Conservation (phyloP, 2,113 vertebrate species). For the Columbina picui region DNA sequence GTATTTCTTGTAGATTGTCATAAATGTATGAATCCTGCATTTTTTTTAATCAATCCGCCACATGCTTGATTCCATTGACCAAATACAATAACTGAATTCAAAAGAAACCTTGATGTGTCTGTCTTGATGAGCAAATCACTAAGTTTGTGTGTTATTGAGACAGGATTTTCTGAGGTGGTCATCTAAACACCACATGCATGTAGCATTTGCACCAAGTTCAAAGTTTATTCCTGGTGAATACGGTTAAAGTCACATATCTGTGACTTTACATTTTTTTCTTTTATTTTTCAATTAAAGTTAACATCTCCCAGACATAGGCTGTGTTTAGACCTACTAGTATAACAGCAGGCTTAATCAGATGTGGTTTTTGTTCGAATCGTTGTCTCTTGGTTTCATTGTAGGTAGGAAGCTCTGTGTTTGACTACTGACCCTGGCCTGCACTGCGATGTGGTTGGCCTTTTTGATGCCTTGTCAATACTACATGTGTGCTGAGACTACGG, state of each 20-base stretch:
- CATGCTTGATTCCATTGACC: not conserved
- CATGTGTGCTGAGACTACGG: not conserved
- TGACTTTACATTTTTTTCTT: not conserved
- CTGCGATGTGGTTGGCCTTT: not conserved
- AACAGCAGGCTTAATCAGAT: not conserved
- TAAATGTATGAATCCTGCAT: not conserved
- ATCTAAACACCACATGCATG: not conserved
- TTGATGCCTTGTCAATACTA: not conserved
- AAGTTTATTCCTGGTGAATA: not conserved
- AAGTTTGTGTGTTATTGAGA: not conserved
- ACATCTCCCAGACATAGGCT: not conserved
- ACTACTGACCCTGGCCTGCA: not conserved
- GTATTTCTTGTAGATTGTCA: not conserved
- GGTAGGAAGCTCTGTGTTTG: not conserved
- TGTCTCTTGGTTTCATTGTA: not conserved
- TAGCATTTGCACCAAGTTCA: not conserved
- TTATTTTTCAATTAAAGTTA: too few species aligned
- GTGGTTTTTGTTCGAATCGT: not conserved
- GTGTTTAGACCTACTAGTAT: not conserved
- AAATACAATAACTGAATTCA: constrained; percentile 10
- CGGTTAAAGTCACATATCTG: not conserved
- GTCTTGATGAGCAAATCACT: constrained; percentile 17
- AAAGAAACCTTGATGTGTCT: not conserved
- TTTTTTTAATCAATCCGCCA: not conserved
- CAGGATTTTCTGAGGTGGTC: constrained; percentile 2